Conservation (phyloP, 2,888 invertebrate genomes). For the Lithosia quadra region DNA sequence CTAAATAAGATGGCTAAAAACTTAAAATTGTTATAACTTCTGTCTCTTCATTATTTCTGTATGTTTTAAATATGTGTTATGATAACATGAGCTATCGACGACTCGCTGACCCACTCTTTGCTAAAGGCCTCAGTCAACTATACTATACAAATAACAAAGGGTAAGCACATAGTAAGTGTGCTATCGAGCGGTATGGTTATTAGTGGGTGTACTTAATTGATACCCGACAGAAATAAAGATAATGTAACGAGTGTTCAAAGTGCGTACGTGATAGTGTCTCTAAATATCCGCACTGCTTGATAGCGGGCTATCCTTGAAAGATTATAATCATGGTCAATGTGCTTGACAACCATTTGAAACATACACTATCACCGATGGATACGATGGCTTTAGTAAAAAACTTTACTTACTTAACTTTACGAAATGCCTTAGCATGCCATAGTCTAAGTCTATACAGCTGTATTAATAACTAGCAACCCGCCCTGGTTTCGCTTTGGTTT, state of each 20-base stretch:
- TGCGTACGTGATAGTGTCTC: conserved; percentile 10
- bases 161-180: neutral
- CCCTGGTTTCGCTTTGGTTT: too few relatives aligned
- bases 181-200: neutral
- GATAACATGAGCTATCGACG: neutral
- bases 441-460: too few relatives aligned
- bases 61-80: neutral
- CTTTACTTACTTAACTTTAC: too few relatives aligned
- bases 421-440: too few relatives aligned
- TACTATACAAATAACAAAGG: conserved; percentile 4
- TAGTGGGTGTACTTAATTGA: conserved; percentile 1
- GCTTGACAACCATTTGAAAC: conserved; percentile 7
- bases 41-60: neutral
- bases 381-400: too few relatives aligned
- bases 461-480: too few relatives aligned
- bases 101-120: neutral
- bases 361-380: too few relatives aligned
- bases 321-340: conserved; percentile 18
- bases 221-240: conserved; percentile 6
- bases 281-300: conserved; percentile 12
- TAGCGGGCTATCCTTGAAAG: conserved; percentile 15
- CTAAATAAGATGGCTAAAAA: too few relatives aligned
- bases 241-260: conserved; percentile 18
- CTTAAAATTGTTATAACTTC: too few relatives aligned
- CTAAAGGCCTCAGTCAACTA: neutral